Base-by-base conservation (phyloP, 2,113 vertebrate genomes). In the Tragelaphus imberbis region DNA sequence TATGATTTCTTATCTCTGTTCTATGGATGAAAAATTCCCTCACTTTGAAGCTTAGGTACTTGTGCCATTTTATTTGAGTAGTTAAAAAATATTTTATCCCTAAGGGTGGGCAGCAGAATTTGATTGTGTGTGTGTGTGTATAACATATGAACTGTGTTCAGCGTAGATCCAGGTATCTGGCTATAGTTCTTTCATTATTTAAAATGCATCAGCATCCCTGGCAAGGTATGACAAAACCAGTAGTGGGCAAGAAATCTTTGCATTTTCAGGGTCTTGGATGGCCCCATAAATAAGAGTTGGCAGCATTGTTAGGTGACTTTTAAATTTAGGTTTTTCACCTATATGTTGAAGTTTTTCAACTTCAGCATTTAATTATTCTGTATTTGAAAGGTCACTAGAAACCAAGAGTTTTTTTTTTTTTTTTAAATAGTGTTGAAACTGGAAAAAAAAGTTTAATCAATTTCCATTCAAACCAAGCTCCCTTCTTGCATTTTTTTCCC, bases 341-440 rank as follows among this genome's bases (percentile, higher is more conserved):
- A 88, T 89, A 89, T 40, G 65, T 71, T 71, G 4, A 71, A 71
- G 65, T 71, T 71, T 71, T 71, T 71, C 16, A 94, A 28, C 63
- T 91, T 90, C n/a, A 84, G 19, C 79, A 81, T 93, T 95, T 94
- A 92, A 96, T 96, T 96, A 95, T 89, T 96, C 94, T 95, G 84
- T 71, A 91, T 91, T 91, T 95, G 88, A 98, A 98, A 98, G 98
- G 97, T 98, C 97, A 97, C 95, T 93, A 94, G 97, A 98, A 98
- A 98, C 98, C 88, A 98, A 98, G 91, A 97, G 65, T 92, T 36
- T 71, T 71, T 40, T 68, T 65, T 59, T n/a, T 71, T 71, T 71
- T 71, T 36, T 71, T 58, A 25, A 97, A 56, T 85, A 84, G 63
- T 89, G 89, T 94, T 97, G 97, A 98, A 97, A 98, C 94, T 97